These are phyloP conservation scores for Ladona fulva DNA, from an alignment of 1,140 invertebrate species.

Conservation along the genomic window DNA sequence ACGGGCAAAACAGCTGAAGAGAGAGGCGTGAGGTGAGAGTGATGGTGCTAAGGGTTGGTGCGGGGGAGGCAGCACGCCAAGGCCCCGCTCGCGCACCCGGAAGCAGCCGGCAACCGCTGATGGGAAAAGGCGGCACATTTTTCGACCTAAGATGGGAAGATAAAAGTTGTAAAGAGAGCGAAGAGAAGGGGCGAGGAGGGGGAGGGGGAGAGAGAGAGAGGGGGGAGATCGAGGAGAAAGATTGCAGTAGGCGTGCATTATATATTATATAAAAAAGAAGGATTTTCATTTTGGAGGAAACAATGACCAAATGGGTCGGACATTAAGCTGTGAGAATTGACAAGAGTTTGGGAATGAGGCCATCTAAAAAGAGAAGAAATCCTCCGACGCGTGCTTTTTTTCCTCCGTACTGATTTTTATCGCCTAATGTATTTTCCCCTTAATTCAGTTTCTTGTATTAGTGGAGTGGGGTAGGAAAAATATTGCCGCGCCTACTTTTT, in stretches of 20 bases:
- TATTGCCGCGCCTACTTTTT: too few species aligned
- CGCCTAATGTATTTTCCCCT: not conserved
- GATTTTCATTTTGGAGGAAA: not conserved
- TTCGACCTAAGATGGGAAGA: not conserved
- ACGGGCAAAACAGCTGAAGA: too few species aligned
- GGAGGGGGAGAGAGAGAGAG: not conserved
- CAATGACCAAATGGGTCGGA: not conserved
- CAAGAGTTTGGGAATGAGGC: not conserved
- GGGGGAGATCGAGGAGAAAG: not conserved
- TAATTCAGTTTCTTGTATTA: not conserved
- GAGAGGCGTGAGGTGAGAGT: too few species aligned
- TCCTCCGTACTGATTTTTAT: not conserved
- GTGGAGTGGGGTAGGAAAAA: too few species aligned
- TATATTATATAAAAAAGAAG: not conserved
- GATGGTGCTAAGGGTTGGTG: too few species aligned
- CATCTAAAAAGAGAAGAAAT: not conserved
- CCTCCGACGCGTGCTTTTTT: not conserved
- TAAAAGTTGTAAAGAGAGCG: not conserved
- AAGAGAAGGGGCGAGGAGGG: not conserved
- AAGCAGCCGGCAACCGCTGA: not conserved
- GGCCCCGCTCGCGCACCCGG: not conserved
- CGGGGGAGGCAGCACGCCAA: not conserved
- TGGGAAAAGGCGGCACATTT: not conserved
- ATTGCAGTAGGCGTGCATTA: not conserved
- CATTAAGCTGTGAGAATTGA: slow-evolving; percentile 6